Evolutionary conservation across 2,888 invertebrate genomes (phyloP).

Genomic region (Calliphora vomitoria): DNA sequence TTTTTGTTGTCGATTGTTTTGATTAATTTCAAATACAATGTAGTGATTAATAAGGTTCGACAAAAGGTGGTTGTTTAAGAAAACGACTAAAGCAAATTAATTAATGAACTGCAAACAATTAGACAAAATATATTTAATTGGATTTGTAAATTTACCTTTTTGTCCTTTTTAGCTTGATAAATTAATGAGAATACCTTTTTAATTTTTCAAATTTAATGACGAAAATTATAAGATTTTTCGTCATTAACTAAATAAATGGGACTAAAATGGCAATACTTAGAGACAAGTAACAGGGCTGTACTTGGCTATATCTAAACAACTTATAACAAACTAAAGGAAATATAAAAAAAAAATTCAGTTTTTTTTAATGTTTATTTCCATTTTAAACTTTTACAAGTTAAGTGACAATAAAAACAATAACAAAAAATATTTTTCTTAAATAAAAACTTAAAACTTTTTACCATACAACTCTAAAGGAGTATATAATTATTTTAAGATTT

Average conservation of each 20-base stretch:
- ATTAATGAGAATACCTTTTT: neutral
- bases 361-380: too few species aligned
- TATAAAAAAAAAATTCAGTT: too few species aligned
- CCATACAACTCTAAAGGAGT: neutral
- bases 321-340: too few species aligned
- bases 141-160: neutral
- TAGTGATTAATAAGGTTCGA: neutral
- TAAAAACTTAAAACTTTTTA: neutral
- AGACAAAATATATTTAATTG: neutral
- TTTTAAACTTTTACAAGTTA: too few species aligned
- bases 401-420: too few species aligned
- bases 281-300: too few species aligned
- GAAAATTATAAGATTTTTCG: neutral
- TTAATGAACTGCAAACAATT: conserved; percentile 2
- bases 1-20: neutral
- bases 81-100: neutral
- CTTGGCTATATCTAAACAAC: too few species aligned
- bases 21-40: neutral
- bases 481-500: neutral
- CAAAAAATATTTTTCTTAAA: neutral
- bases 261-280: neutral
- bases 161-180: neutral
- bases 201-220: neutral
- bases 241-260: neutral
- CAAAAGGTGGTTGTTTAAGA: neutral